A percentile compares a stretch with the other conserved stretches of the same genome.
Evolutionary conservation across 2,888 invertebrate genomes (phyloP).

Genomic region (Gortyna flavago): DNA sequence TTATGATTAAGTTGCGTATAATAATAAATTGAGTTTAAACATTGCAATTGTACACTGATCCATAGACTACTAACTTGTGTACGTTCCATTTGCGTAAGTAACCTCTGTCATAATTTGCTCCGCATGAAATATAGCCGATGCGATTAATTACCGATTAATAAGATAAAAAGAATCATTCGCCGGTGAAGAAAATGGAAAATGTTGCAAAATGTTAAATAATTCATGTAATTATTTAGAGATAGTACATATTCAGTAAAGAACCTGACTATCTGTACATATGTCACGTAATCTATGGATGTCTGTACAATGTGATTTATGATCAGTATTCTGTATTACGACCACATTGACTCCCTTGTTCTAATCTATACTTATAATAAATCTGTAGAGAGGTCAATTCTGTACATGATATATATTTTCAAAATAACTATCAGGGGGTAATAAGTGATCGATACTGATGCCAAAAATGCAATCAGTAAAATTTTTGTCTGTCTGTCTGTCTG

Average conservation of each 20-base stretch:
- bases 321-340: slow-evolving; percentile 40
- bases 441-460: too few species aligned
- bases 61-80: slow-evolving; percentile 4
- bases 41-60: slow-evolving; percentile 26
- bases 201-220: slow-evolving; percentile 35
- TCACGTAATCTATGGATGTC: slow-evolving; percentile 52
- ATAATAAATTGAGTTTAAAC: slow-evolving; percentile 26
- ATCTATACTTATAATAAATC: too few species aligned
- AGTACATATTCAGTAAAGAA: slow-evolving; percentile 22
- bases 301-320: slow-evolving; percentile 54
- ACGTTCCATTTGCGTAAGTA: slow-evolving; percentile 48
- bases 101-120: slow-evolving; percentile 37
- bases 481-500: too few species aligned
- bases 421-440: too few species aligned
- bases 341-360: slow-evolving; percentile 53
- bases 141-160: slow-evolving; percentile 54
- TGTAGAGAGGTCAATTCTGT: too few species aligned
- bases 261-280: slow-evolving; percentile 25
- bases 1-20: slow-evolving; percentile 15
- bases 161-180: slow-evolving; percentile 41
- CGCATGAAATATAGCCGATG: slow-evolving; percentile 37
- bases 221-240: slow-evolving; percentile 23
- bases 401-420: too few species aligned
- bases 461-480: too few species aligned
- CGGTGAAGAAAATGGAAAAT: slow-evolving; percentile 7